Base-by-base conservation (phyloP, 2,888 invertebrate species). In the Coleophora deauratella region DNA sequence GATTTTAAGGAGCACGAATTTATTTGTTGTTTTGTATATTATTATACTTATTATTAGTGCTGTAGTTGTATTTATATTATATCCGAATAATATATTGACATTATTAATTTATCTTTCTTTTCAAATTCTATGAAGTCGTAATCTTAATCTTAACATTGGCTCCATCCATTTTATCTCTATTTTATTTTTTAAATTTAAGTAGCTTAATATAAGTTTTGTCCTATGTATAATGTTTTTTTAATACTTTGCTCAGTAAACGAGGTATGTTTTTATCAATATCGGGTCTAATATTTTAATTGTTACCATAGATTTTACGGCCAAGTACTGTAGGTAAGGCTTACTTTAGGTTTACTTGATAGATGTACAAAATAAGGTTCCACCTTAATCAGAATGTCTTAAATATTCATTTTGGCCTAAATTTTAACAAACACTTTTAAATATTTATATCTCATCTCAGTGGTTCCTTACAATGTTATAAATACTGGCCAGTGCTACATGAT, bases 251-350 rank as follows among this genome's bases (percentile, higher is more conserved):
- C 78, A 77, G 66, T 71, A 69, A 66, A 66, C 62, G 53, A 57
- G 49, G 54, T 60, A 66, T 54, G 58, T 60, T 69, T 68, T 57
- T 21, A 21, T 21, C 6, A 6, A 4, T 21, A 4, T 21, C n/a
- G 28, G 8, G 63, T 62, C 57, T 70, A 62, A 75, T 68, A 63
- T 65, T 72, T 63, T 74, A 68, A 75, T 73, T 71, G 84, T 85
- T 84, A 84, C 84, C 84, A 82, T 82, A 82, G 82, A 70, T 61
- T 62, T 63, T 77, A 82, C 69, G 81, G 82, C 78, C 76, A 80
- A 76, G 73, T 82, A 77, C 73, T 75, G 54, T 76, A 78, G 68
- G 59, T 79, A 79, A 70, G n/a, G 65, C 55, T 72, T 67, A 67
- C 56, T 58, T 72, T 75, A 74, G 73, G 51, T 47, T 60, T 68